Evolutionary conservation across 2,888 invertebrate genomes (phyloP).

Genomic region (Prosapia bicincta): DNA sequence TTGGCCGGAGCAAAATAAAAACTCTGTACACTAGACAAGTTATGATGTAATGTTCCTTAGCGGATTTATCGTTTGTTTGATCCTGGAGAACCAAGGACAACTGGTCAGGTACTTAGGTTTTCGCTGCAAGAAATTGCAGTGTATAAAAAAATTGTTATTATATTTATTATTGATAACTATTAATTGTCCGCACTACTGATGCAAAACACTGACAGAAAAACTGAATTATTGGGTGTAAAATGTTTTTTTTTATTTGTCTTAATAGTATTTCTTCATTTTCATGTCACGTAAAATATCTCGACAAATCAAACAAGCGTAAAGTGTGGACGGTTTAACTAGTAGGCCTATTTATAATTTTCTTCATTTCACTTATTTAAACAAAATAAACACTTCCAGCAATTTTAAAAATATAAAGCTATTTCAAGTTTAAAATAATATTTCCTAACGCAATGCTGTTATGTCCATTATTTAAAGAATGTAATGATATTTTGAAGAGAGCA

Average conservation of each 20-base stretch:
- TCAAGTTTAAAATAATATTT: too few relatives aligned
- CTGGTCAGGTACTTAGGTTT: not conserved
- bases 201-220: not conserved
- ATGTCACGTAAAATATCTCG: too few relatives aligned
- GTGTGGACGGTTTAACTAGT: too few relatives aligned
- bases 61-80: constrained; percentile 2
- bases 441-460: too few relatives aligned
- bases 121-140: not conserved
- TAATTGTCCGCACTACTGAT: not conserved
- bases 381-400: too few relatives aligned
- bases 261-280: too few relatives aligned
- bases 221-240: not conserved
- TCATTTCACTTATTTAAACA: too few relatives aligned
- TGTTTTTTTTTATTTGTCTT: not conserved
- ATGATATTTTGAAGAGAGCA: too few relatives aligned
- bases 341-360: too few relatives aligned
- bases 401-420: too few relatives aligned
- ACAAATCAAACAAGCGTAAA: too few relatives aligned
- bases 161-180: not conserved
- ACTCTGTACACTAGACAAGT: not conserved
- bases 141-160: not conserved
- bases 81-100: not conserved
- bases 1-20: not conserved
- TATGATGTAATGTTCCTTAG: not conserved
- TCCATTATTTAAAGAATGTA: too few relatives aligned